These are phyloP conservation scores for Rhadinocentrus ornatus DNA, from an alignment of 2,797 vertebrate species.

Conservation along the genomic window DNA sequence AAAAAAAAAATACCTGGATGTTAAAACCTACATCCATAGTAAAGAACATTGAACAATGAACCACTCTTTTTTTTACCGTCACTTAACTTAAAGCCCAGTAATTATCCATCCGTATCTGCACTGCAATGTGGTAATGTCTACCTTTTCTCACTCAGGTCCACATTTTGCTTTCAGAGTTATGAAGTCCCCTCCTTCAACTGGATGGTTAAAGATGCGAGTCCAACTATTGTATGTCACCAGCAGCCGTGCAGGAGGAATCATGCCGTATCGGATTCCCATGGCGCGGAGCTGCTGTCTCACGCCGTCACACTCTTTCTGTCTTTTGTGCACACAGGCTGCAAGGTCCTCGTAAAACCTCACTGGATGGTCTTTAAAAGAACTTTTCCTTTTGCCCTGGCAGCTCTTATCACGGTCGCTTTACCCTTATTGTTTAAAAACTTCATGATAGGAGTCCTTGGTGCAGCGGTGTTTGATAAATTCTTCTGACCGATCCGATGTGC, in stretches of 20 bases:
- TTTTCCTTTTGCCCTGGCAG: conserved; percentile 18
- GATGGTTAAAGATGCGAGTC: conserved; percentile 21
- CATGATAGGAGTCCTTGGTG: conserved; percentile 15
- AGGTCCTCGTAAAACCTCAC: conserved; percentile 15
- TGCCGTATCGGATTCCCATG: conserved; percentile 18
- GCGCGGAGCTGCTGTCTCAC: conserved; percentile 4
- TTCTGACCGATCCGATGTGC: background rate
- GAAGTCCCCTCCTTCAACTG: conserved; percentile 14
- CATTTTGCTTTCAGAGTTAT: background rate
- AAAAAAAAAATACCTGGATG: no score
- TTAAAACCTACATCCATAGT: no score
- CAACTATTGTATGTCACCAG: conserved; percentile 23
- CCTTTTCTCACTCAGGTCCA: background rate
- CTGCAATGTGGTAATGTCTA: background rate
- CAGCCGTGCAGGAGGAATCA: conserved; percentile 26
- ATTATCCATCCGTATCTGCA: no score
- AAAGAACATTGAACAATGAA: no score
- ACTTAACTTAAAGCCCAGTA: background rate
- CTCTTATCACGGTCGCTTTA: conserved; percentile 11
- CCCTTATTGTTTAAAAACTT: conserved; percentile 24
- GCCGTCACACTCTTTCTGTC: conserved; percentile 6
- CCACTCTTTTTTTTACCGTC: no score
- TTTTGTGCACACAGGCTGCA: conserved; percentile 4
- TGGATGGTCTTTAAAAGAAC: conserved; percentile 16
- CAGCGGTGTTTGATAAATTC: background rate